These are phyloP conservation scores for Pemphigus obesinymphae DNA, from an alignment of 1,140 invertebrate species.

Conservation along the genomic window DNA sequence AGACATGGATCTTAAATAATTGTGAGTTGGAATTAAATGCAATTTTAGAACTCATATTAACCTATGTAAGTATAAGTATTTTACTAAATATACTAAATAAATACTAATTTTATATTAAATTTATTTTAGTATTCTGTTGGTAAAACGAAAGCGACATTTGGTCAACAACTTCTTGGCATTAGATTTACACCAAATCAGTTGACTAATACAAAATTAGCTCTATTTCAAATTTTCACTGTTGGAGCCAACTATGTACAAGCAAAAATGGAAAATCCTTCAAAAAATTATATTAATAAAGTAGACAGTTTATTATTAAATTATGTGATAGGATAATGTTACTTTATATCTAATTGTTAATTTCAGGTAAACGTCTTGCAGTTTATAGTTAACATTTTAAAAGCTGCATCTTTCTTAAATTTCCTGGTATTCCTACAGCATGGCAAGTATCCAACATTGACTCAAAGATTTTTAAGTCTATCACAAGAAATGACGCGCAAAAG, in stretches of 20 bases:
- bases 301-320: not conserved
- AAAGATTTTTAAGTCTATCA: slow-evolving; percentile 55
- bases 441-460: slow-evolving; percentile 57
- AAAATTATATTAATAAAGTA: slow-evolving; percentile 19
- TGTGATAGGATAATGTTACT: not conserved
- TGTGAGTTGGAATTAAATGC: slow-evolving; percentile 58
- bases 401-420: slow-evolving; percentile 60
- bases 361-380: slow-evolving; percentile 45
- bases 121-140: slow-evolving; percentile 54
- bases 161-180: slow-evolving; percentile 59
- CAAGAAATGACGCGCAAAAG: slow-evolving; percentile 54
- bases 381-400: slow-evolving; percentile 55
- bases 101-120: not conserved
- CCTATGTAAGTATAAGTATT: slow-evolving; percentile 46
- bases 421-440: slow-evolving; percentile 60
- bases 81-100: not conserved
- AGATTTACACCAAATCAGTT: slow-evolving; percentile 54
- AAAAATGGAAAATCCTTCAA: slow-evolving; percentile 15
- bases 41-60: slow-evolving; percentile 56
- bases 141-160: slow-evolving; percentile 57
- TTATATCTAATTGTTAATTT: slow-evolving; percentile 2
- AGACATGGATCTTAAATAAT: slow-evolving; percentile 56
- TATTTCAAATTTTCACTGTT: slow-evolving; percentile 1
- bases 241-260: not conserved
- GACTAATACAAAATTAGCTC: slow-evolving; percentile 24